Conservation (phyloP, 2,113 vertebrate species). For the Nicator chloris region DNA sequence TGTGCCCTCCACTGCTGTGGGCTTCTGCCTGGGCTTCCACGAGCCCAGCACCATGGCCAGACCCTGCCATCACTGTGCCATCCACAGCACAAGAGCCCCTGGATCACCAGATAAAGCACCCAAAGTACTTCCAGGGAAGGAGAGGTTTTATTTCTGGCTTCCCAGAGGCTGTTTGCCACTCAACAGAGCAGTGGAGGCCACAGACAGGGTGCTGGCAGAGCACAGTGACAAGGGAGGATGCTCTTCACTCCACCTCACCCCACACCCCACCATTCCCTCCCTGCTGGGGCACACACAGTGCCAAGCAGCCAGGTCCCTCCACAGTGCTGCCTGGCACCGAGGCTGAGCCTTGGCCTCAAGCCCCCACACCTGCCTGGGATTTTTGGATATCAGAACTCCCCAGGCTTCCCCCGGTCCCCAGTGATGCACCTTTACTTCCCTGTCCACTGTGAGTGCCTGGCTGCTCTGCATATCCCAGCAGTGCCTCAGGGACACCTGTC, state of each 20-base stretch:
- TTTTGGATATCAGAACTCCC: rapidly evolving
- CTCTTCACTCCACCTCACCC: neutral
- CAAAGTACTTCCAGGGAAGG: neutral
- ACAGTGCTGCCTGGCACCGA: rapidly evolving
- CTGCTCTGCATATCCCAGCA: neutral
- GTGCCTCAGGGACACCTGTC: rapidly evolving
- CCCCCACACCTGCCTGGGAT: neutral
- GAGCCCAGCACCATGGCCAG: rapidly evolving
- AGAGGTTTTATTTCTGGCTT: slow-evolving; percentile 10
- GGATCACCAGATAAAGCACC: neutral
- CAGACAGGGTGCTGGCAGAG: rapidly evolving
- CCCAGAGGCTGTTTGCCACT: neutral
- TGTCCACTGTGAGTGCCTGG: rapidly evolving
- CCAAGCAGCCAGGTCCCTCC: rapidly evolving
- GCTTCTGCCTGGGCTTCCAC: neutral
- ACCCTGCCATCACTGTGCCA: neutral
- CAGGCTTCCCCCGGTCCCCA: neutral
- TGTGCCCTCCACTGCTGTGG: rapidly evolving
- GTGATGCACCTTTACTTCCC: neutral
- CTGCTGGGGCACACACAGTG: neutral
- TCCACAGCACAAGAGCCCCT: neutral
- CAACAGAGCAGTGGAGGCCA: neutral
- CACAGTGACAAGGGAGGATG: neutral
- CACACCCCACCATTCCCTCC: rapidly evolving
- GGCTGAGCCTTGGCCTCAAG: neutral